phyloP scores from a whole-genome alignment of 2,113 vertebrate genomes.

The Fregetta grallaria region DNA sequence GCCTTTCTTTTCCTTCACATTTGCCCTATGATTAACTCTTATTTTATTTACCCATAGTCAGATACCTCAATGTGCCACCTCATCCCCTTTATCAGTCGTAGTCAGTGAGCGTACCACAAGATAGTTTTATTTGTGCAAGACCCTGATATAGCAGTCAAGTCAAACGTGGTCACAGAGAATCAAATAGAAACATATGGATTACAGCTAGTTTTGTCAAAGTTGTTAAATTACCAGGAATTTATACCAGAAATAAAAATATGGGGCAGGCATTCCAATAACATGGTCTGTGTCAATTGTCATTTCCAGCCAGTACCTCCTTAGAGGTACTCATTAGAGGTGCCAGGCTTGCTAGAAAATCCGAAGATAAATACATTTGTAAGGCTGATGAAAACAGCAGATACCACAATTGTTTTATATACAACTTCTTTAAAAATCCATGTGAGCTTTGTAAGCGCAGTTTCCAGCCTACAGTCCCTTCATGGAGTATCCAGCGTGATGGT shows the following conservation, averaged over 20 bases:
- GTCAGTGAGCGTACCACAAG: neutral
- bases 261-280: neutral
- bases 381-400: neutral
- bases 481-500: neutral
- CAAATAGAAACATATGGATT: neutral
- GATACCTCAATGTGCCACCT: neutral
- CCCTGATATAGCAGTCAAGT: fast-evolving
- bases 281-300: neutral
- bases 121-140: neutral
- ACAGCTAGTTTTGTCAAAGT: neutral
- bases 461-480: neutral
- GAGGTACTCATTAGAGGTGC: neutral
- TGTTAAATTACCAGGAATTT: neutral
- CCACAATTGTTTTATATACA: neutral
- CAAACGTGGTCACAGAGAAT: neutral
- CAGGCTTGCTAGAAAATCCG: neutral
- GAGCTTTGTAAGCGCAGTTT: neutral
- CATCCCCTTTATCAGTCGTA: neutral
- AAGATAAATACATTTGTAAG: neutral
- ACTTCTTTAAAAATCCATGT: neutral
- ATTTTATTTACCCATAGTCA: neutral
- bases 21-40: neutral
- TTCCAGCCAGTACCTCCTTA: neutral
- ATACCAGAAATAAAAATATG: neutral
- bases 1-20: neutral